Evolutionary conservation across 2,888 invertebrate species (phyloP), one percentile per base, ranked within the genome.

Genomic region (Halocaridina rubra): DNA sequence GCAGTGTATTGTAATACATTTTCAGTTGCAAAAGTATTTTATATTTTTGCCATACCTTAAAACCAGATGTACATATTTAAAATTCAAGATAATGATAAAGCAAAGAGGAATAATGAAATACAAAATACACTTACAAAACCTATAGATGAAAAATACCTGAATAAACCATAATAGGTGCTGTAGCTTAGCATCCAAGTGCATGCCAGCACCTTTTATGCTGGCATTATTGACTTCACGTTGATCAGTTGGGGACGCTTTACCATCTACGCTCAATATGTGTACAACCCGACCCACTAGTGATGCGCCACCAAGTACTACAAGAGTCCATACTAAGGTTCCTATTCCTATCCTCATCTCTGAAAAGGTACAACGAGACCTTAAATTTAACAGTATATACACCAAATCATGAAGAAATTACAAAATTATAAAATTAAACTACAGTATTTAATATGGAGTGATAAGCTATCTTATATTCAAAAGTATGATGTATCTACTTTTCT

Each of bases 241-340:
- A 3, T 13, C 33, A 16, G n/a, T 13, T 24, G 75, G 30, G 5
- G 74, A 27, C 0, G 74, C 79, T 1, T 22, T 67, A 22, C 77
- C 79, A 57, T 81, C 75, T 30, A 86, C 69, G 30, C 86, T 86
- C 30, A 86, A 30, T 1, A 86, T 78, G 10, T 80, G 64, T 32
- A 86, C 77, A 30, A 86, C 81, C 59, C 78, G 81, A 10, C 81
- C 78, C 16, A 86, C 59, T 13, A 78, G 79, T 16, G 81, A 78
- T n/a, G 86, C 86, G 16, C 86, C 81, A 22, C 77, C 80, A 16
- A 86, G 30, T 13, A 81, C 86, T n/a, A 79, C 24, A 27, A 81
- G 8, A 3, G 78, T 59, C 86, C 86, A 86, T 30, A 86, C 33
- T 24, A 86, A 29, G 30, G 82, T 59, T n/a, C 78, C 77, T 10